phyloP scores from a whole-genome alignment of 1,140 invertebrate species.

The Hycleus phaleratus region DNA sequence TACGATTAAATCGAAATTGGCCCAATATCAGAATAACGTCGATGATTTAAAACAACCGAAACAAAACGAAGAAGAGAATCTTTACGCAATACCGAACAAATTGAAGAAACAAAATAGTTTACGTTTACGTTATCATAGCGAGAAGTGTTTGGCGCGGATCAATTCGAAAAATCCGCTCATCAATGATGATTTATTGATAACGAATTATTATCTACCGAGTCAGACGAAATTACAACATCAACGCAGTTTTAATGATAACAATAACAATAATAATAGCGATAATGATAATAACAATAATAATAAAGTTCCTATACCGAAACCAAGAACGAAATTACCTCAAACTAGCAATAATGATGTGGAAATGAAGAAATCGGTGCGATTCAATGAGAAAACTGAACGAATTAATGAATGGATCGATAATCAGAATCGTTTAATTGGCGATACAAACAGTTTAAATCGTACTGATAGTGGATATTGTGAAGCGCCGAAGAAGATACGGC shows the following conservation, averaged over 20 bases:
- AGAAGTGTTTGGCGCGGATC: slow-evolving; percentile 36
- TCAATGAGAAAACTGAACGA: slow-evolving; percentile 29
- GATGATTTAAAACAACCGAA: slow-evolving; percentile 30
- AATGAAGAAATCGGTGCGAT: slow-evolving; percentile 35
- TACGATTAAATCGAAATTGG: slow-evolving; percentile 29
- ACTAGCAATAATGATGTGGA: slow-evolving; percentile 30
- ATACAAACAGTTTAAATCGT: not conserved
- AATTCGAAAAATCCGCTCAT: slow-evolving; percentile 24
- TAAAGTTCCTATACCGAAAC: not conserved
- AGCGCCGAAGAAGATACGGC: slow-evolving; percentile 19
- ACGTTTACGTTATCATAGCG: slow-evolving; percentile 36
- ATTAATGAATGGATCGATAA: slow-evolving; percentile 35
- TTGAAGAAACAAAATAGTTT: slow-evolving; percentile 22
- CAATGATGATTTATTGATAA: not conserved
- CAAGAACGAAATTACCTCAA: slow-evolving; percentile 17
- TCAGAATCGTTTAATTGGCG: slow-evolving; percentile 28
- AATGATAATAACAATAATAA: not conserved
- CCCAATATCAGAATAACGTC: slow-evolving; percentile 33
- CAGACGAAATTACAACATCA: slow-evolving; percentile 16
- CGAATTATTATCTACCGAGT: slow-evolving; percentile 29
- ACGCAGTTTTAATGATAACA: slow-evolving; percentile 4
- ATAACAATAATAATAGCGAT: slow-evolving; percentile 8
- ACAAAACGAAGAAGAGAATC: slow-evolving; percentile 18
- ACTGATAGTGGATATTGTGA: slow-evolving; percentile 4
- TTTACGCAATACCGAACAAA: slow-evolving; percentile 23